Percentiles rank a stretch among this genome's conserved stretches.
Conservation (phyloP, 2,888 invertebrate species). For the Holacanthella duospinosa region DNA sequence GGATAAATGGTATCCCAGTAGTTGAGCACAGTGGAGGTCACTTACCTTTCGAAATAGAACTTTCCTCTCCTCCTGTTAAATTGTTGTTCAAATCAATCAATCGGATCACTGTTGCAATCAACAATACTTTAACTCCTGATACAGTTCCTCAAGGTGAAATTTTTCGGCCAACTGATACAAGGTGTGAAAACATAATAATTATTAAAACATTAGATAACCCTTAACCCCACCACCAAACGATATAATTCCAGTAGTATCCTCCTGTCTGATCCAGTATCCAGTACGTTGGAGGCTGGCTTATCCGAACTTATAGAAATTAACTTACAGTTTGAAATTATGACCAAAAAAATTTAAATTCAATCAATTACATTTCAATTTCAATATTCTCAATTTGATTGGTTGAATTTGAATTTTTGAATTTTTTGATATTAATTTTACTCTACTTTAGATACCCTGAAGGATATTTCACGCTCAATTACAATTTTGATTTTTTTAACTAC, state of each 20-base stretch:
- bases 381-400: no score
- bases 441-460: constrained; percentile 51
- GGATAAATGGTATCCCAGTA: constrained; percentile 72
- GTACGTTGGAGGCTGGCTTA: no score
- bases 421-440: no score
- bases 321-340: no score
- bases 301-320: no score
- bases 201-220: background rate
- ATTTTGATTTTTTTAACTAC: constrained; percentile 96
- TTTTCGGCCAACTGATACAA: constrained; percentile 15
- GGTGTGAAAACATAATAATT: no score
- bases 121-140: constrained; percentile 75
- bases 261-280: background rate
- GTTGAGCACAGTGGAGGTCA: constrained; percentile 87
- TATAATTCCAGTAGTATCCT: background rate
- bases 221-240: no score
- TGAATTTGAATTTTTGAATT: no score
- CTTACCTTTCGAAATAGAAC: constrained; percentile 82
- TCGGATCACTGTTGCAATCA: constrained; percentile 79
- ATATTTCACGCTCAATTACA: constrained; percentile 61
- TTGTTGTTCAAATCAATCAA: constrained; percentile 52
- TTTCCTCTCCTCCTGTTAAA: constrained; percentile 77
- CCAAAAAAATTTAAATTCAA: no score
- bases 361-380: no score
- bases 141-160: constrained; percentile 78